These are phyloP conservation scores for Mantis religiosa DNA, from an alignment of 2,888 invertebrate species.

Conservation along the genomic window DNA sequence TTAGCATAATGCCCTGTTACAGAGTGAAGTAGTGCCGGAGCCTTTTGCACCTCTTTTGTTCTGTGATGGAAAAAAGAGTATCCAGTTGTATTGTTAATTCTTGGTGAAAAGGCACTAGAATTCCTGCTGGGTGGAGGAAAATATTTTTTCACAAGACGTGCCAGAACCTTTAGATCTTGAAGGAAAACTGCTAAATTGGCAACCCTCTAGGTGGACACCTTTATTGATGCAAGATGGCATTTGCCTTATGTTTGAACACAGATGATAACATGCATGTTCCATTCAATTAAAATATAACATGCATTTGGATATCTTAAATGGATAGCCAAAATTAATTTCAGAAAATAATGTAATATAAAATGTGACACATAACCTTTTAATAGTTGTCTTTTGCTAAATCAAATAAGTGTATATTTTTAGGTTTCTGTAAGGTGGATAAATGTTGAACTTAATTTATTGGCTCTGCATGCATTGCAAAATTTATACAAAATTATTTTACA, in stretches of 20 bases:
- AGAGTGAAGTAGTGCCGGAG: too few species aligned
- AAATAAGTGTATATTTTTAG: neutral
- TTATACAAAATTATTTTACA: neutral
- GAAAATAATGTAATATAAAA: too few species aligned
- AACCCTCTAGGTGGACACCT: neutral
- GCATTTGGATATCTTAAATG: neutral
- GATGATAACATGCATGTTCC: neutral
- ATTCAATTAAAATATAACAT: neutral
- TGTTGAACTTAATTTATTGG: neutral
- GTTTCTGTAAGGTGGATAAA: neutral
- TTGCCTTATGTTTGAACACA: neutral
- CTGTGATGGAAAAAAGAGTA: too few species aligned
- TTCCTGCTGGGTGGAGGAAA: too few species aligned
- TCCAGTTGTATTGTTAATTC: too few species aligned
- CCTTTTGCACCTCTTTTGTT: too few species aligned
- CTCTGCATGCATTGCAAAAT: neutral
- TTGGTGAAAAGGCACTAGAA: too few species aligned
- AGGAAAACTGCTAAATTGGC: too few species aligned
- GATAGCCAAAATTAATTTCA: neutral
- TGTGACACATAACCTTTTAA: too few species aligned
- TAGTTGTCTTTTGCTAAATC: neutral
- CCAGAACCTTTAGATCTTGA: too few species aligned
- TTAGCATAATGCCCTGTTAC: too few species aligned
- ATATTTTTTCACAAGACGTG: too few species aligned
- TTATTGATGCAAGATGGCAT: neutral